These are phyloP conservation scores for Panthera uncia DNA, from an alignment of 2,113 vertebrate genomes.

Conservation along the genomic window DNA sequence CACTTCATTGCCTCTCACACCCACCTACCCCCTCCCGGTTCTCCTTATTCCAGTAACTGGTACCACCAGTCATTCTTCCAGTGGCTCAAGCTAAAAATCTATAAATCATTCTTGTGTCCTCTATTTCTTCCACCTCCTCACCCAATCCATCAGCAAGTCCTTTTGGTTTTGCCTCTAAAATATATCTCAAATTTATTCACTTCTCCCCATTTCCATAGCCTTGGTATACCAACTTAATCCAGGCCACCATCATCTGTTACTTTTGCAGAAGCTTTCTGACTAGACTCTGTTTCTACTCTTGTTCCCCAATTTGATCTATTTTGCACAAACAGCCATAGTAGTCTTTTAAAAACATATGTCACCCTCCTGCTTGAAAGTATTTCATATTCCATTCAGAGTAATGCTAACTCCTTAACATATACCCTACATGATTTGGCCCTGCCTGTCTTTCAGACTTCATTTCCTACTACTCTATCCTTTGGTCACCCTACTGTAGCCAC, in stretches of 20 bases:
- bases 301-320: background rate
- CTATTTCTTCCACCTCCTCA: background rate
- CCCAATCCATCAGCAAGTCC: background rate
- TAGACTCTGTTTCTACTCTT: background rate
- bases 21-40: background rate
- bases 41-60: background rate
- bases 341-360: background rate
- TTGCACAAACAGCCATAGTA: background rate
- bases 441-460: background rate
- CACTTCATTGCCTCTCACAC: background rate
- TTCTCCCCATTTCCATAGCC: background rate
- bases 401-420: background rate
- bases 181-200: background rate
- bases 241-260: background rate
- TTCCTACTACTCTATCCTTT: background rate
- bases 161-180: conserved; percentile 6
- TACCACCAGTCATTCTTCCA: background rate
- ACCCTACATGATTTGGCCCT: background rate
- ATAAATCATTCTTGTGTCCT: background rate
- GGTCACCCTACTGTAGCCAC: background rate
- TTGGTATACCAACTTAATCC: background rate
- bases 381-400: background rate
- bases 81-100: background rate
- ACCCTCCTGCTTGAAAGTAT: background rate
- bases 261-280: background rate